These are phyloP conservation scores for Thelaira solivaga DNA, from an alignment of 2,888 invertebrate genomes.

Conservation along the genomic window DNA sequence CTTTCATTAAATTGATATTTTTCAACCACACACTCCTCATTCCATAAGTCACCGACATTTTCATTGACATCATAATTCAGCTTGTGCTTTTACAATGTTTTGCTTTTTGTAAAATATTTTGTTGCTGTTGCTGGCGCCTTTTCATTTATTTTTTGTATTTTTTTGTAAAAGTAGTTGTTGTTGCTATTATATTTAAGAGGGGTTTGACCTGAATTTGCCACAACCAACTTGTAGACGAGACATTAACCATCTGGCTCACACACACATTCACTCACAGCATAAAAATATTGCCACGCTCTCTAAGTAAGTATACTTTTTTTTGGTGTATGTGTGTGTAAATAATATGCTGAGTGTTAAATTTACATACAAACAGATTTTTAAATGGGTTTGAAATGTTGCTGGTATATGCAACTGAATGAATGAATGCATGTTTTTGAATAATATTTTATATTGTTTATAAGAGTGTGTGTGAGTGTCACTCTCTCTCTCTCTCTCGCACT, in stretches of 20 bases:
- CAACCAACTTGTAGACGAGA: constrained; percentile 54
- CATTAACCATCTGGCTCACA: constrained; percentile 56
- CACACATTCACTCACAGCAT: too few species aligned
- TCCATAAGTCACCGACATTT: constrained; percentile 57
- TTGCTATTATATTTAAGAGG: constrained; percentile 33
- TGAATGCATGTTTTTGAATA: constrained; percentile 30
- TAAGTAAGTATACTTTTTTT: too few species aligned
- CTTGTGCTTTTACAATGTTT: constrained; percentile 12
- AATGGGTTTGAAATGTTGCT: background rate
- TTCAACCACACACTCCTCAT: constrained; percentile 36
- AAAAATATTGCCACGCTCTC: constrained; percentile 36
- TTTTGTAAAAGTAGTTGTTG: constrained; percentile 14
- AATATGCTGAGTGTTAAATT: background rate
- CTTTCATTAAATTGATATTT: constrained; percentile 46
- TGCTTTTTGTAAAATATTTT: constrained; percentile 10
- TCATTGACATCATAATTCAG: constrained; percentile 55
- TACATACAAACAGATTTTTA: background rate
- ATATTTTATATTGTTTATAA: background rate
- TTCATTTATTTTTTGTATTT: background rate
- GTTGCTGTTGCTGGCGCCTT: background rate
- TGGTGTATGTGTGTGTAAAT: background rate
- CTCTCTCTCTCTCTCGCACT: too few species aligned
- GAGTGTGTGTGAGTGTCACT: background rate
- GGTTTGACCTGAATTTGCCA: constrained; percentile 58
- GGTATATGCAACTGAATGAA: constrained; percentile 4